phyloP scores from a whole-genome alignment of 2,113 vertebrate species.

The Willisornis vidua region DNA sequence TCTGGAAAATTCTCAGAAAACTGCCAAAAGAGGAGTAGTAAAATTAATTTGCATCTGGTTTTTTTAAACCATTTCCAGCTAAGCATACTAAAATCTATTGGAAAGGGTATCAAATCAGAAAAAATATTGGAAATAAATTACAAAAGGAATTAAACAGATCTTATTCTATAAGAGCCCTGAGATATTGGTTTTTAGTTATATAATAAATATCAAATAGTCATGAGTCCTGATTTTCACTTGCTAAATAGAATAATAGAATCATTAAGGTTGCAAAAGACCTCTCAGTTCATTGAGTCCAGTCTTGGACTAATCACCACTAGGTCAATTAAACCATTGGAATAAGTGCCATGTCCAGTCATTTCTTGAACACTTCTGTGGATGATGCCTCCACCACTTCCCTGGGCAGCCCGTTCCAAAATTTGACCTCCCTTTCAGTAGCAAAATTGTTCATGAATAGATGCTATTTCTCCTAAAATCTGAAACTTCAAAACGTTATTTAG shows the following conservation, averaged over 20 bases:
- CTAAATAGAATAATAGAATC: neutral
- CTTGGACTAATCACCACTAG: neutral
- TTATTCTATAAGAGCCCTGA: neutral
- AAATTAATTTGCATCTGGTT: conserved; percentile 19
- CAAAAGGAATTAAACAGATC: conserved; percentile 1
- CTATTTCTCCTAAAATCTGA: neutral
- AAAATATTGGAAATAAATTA: conserved; percentile 14
- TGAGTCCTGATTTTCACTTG: neutral
- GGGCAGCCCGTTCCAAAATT: neutral
- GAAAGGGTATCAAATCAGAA: conserved; percentile 21
- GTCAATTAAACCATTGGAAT: neutral
- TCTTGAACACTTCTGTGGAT: neutral
- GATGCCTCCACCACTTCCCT: neutral
- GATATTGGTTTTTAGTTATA: neutral
- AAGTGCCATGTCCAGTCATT: neutral
- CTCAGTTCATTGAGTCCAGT: neutral
- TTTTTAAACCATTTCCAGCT: conserved; percentile 41
- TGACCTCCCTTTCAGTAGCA: neutral
- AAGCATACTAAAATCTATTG: neutral
- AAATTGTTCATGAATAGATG: neutral
- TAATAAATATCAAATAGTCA: neutral
- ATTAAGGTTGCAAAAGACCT: neutral
- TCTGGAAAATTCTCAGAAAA: conserved; percentile 14
- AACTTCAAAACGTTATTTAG: neutral
- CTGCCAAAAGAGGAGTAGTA: neutral